Evolutionary conservation across 2,888 invertebrate species (phyloP).

Genomic region (Phrixothrix hirtus): DNA sequence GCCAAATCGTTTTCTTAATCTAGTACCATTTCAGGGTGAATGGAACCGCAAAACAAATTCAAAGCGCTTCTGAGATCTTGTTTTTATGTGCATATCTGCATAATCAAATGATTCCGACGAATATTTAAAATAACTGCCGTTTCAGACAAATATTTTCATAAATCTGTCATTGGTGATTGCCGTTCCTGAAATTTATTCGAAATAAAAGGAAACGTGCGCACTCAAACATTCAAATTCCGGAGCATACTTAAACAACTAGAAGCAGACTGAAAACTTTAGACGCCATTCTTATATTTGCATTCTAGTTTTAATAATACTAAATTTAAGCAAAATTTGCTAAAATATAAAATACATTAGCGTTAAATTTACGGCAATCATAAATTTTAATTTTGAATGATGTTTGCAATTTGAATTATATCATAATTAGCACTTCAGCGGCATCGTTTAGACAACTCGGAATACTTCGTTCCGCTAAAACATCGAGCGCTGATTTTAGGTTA

Average conservation of each 20-base stretch:
- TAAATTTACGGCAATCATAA: neutral
- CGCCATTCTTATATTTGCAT: conserved; percentile 1
- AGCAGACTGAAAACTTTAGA: conserved; percentile 16
- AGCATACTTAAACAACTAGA: conserved; percentile 8
- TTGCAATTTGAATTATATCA: neutral
- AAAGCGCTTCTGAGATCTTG: conserved; percentile 41
- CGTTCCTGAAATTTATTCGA: conserved; percentile 35
- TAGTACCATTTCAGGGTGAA: conserved; percentile 8
- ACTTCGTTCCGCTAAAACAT: too few relatives aligned
- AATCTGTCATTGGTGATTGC: conserved; percentile 59
- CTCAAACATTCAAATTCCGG: conserved; percentile 16
- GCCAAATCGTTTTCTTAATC: conserved; percentile 16
- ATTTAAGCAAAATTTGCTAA: neutral
- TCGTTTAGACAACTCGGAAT: too few relatives aligned
- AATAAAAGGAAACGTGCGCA: conserved; percentile 34
- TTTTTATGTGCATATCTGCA: conserved; percentile 54
- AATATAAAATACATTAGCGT: too few relatives aligned
- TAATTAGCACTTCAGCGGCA: too few relatives aligned
- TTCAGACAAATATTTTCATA: conserved; percentile 58
- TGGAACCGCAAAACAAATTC: conserved; percentile 37
- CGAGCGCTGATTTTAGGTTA: too few relatives aligned
- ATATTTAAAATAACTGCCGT: conserved; percentile 58
- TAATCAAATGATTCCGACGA: conserved; percentile 57
- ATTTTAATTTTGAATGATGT: neutral
- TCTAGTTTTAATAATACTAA: too few relatives aligned